A percentile compares a stretch with the other conserved stretches of the same genome.
phyloP scores from a whole-genome alignment of 2,113 vertebrate species.

The Erpornis zantholeuca region DNA sequence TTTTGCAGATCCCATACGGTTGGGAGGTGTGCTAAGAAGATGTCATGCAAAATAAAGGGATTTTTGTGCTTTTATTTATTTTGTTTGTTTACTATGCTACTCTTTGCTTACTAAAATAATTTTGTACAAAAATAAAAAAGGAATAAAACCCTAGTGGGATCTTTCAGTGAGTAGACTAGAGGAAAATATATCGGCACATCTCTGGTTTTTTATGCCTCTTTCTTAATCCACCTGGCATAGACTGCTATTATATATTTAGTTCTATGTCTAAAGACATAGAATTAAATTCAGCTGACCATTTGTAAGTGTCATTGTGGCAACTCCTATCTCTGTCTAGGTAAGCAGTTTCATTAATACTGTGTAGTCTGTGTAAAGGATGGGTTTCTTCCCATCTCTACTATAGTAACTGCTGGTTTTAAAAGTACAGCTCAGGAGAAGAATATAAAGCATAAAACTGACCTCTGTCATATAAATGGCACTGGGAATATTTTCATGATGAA shows the following conservation, averaged over 20 bases:
- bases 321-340: neutral
- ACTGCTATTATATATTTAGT: too few species aligned
- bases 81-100: neutral
- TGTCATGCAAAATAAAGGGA: neutral
- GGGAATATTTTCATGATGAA: neutral
- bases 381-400: neutral
- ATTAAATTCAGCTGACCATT: neutral
- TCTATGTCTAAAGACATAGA: neutral
- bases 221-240: neutral
- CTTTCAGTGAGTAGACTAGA: neutral
- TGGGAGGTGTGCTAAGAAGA: neutral
- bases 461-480: neutral
- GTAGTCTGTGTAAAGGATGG: neutral
- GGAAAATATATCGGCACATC: neutral
- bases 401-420: neutral
- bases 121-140: neutral
- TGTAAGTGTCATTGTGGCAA: neutral
- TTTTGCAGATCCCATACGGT: neutral
- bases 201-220: neutral
- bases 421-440: neutral
- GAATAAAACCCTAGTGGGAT: neutral
- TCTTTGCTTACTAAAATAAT: neutral
- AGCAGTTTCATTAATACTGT: neutral
- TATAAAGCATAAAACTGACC: neutral
- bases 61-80: neutral